phyloP scores from a whole-genome alignment of 2,797 vertebrate genomes.

The Pogonophryne albipinna region DNA sequence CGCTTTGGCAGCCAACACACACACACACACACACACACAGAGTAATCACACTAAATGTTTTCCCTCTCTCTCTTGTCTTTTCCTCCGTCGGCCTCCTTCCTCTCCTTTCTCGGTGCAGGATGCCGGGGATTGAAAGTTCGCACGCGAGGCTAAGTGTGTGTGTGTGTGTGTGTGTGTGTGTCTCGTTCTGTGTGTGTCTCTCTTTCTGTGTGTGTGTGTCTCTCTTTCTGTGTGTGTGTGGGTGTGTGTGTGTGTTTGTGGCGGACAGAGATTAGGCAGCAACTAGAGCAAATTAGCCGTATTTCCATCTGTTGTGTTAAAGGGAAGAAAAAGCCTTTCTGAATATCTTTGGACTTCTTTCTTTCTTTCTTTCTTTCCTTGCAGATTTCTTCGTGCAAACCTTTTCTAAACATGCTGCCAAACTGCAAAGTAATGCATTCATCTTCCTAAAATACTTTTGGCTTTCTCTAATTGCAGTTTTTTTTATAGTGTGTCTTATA shows the following conservation, averaged over 20 bases:
- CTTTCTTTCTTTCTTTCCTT: conserved; percentile 3
- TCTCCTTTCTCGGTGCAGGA: conserved; percentile 71
- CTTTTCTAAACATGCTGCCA: too few relatives aligned
- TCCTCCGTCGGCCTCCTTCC: conserved; percentile 69
- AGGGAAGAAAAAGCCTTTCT: conserved; percentile 31
- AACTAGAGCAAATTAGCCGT: conserved; percentile 60
- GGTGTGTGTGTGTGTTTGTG: background rate
- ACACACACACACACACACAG: conserved; percentile 16
- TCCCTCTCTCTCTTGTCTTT: conserved; percentile 47
- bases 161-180: conserved; percentile 37
- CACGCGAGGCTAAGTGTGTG: conserved; percentile 69
- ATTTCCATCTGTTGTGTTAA: conserved; percentile 59
- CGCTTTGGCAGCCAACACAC: conserved; percentile 35
- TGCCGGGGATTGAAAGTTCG: conserved; percentile 75
- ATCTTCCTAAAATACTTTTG: background rate
- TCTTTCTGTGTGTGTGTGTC: background rate
- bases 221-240: background rate
- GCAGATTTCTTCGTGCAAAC: background rate
- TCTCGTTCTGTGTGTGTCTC: conserved; percentile 30
- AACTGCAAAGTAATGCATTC: background rate
- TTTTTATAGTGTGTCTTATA: background rate
- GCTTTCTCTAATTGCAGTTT: background rate
- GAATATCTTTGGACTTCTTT: background rate
- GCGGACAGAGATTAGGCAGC: conserved; percentile 23
- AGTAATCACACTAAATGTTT: conserved; percentile 61